These are phyloP conservation scores for Serranochromis macrocephalus DNA, from an alignment of 2,113 vertebrate species.

Conservation along the genomic window DNA sequence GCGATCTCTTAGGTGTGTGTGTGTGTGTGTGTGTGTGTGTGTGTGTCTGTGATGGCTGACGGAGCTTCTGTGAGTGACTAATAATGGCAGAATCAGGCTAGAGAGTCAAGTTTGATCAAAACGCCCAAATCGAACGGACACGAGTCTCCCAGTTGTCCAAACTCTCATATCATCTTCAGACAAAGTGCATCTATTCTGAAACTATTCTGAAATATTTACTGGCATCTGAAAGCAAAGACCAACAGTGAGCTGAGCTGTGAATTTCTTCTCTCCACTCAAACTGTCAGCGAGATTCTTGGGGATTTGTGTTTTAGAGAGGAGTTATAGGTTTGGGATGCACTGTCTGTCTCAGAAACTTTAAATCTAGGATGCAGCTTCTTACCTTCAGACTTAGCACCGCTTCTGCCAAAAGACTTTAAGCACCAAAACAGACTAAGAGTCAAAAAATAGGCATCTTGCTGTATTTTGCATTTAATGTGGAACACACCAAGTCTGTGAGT, in stretches of 20 bases:
- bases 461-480: conserved; percentile 13
- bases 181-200: conserved; percentile 17
- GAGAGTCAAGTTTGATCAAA: conserved; percentile 37
- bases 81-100: conserved; percentile 52
- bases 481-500: neutral
- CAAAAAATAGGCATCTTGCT: neutral
- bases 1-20: conserved; percentile 11
- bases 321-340: conserved; percentile 15
- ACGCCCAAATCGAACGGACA: conserved; percentile 12
- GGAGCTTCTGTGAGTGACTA: conserved; percentile 25
- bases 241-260: conserved; percentile 10
- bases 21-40: neutral
- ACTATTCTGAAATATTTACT: conserved; percentile 33
- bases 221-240: conserved; percentile 19
- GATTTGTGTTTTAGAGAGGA: conserved; percentile 31
- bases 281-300: conserved; percentile 38
- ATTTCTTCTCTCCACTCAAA: conserved; percentile 25
- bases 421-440: neutral
- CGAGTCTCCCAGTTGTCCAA: conserved; percentile 4
- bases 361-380: conserved; percentile 18
- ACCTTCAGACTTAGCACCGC: conserved; percentile 13
- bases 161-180: neutral
- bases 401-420: conserved; percentile 8
- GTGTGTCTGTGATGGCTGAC: neutral
- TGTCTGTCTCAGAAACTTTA: conserved; percentile 29